A percentile compares a stretch with the other conserved stretches of the same genome.
These are phyloP conservation scores for Periparus ater DNA, from an alignment of 2,797 vertebrate species.

Conservation along the genomic window DNA sequence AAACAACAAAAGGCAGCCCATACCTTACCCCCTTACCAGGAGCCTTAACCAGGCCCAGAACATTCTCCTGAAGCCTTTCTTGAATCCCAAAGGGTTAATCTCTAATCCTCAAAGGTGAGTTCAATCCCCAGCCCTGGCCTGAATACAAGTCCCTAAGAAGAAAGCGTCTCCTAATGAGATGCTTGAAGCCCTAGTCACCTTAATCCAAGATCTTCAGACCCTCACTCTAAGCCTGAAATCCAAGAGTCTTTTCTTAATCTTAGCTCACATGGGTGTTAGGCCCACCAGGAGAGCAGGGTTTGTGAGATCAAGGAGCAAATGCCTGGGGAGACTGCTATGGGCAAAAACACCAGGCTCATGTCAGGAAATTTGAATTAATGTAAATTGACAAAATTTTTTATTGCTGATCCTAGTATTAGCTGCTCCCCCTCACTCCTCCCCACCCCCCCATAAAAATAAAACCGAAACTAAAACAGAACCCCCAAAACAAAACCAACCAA, in stretches of 20 bases:
- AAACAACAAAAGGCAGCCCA: not conserved
- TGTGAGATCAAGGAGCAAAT: not conserved
- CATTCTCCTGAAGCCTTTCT: not conserved
- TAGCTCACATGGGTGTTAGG: not conserved
- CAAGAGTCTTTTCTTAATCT: not conserved
- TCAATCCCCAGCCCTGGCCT: not conserved
- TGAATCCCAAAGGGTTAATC: not conserved
- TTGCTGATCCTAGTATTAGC: not conserved
- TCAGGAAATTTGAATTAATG: not conserved
- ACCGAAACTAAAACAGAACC: no score
- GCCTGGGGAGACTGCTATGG: not conserved
- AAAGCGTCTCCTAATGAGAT: not conserved
- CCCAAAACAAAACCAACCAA: not conserved
- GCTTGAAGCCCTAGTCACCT: not conserved
- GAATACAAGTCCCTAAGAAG: not conserved
- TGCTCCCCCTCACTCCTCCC: not conserved
- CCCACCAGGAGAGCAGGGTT: not conserved
- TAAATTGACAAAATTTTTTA: not conserved
- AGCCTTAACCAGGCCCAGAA: not conserved
- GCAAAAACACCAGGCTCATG: not conserved
- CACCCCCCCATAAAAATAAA: fast-evolving
- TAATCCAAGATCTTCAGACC: not conserved
- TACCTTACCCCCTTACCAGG: not conserved
- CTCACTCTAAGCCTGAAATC: not conserved
- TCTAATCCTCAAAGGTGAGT: not conserved